Percentiles rank a stretch among this genome's conserved stretches.
Evolutionary conservation across 2,797 vertebrate species (phyloP).

Genomic region (Glossophaga mutica): DNA sequence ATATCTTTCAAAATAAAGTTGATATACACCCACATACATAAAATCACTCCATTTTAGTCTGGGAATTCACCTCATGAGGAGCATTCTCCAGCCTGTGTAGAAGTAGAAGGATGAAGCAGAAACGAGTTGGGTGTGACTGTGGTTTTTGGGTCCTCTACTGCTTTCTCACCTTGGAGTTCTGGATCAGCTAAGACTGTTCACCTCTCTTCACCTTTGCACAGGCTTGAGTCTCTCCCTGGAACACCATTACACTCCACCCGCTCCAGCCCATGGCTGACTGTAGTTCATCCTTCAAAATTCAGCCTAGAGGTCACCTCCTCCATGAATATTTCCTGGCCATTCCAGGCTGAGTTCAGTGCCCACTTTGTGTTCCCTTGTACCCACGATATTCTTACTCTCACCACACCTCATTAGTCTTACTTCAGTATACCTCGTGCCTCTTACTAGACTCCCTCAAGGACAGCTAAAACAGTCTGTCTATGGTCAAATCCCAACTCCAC

Average conservation of each 20-base stretch:
- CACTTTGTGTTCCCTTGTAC: background rate
- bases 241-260: background rate
- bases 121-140: background rate
- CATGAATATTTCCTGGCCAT: background rate
- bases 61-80: background rate
- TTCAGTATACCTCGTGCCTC: background rate
- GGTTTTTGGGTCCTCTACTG: background rate
- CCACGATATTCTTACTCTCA: background rate
- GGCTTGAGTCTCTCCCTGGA: background rate
- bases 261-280: background rate
- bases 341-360: background rate
- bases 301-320: background rate
- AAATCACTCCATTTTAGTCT: background rate
- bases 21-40: background rate
- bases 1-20: background rate
- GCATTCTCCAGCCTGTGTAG: background rate
- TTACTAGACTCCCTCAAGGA: background rate
- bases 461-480: background rate
- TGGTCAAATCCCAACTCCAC: background rate
- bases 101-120: background rate
- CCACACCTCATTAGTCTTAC: background rate
- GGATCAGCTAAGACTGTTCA: no score
- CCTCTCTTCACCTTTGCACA: background rate
- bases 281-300: background rate
- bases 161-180: background rate